Percentiles rank a stretch among this genome's conserved stretches.
These are phyloP conservation scores for Smittia aterrima DNA, from an alignment of 2,888 invertebrate species.

Conservation along the genomic window DNA sequence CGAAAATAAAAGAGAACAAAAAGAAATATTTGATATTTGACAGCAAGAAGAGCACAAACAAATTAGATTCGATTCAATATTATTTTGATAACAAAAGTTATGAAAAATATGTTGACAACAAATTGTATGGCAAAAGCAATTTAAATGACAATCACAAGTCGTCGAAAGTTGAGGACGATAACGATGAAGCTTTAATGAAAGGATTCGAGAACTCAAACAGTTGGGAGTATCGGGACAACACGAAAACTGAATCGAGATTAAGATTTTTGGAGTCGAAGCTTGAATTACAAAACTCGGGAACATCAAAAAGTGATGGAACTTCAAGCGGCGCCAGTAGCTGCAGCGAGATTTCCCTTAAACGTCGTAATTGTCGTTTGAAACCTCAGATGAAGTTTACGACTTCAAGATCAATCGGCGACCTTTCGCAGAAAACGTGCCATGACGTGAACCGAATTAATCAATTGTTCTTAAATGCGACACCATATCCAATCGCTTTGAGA, in stretches of 20 bases:
- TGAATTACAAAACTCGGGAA: neutral
- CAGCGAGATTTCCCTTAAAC: slow-evolving; percentile 35
- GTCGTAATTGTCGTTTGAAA: slow-evolving; percentile 33
- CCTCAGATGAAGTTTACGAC: neutral
- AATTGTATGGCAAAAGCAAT: slow-evolving; percentile 43
- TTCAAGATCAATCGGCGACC: slow-evolving; percentile 38
- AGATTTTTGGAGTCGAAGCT: slow-evolving; percentile 25
- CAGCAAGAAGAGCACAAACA: slow-evolving; percentile 37
- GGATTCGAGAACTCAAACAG: slow-evolving; percentile 42
- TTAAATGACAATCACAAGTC: slow-evolving; percentile 41
- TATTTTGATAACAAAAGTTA: slow-evolving; percentile 44
- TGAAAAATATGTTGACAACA: slow-evolving; percentile 44
- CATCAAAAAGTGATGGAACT: slow-evolving; percentile 27
- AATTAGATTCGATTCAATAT: slow-evolving; percentile 43
- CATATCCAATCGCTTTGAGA: neutral
- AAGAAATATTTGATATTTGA: slow-evolving; percentile 41
- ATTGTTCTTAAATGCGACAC: slow-evolving; percentile 25
- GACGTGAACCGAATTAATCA: slow-evolving; percentile 38
- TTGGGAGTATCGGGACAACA: slow-evolving; percentile 43
- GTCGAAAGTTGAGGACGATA: slow-evolving; percentile 45
- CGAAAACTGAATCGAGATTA: slow-evolving; percentile 33
- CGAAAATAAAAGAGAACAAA: slow-evolving; percentile 21
- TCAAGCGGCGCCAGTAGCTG: slow-evolving; percentile 26
- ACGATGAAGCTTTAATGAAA: neutral
- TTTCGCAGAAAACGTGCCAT: slow-evolving; percentile 3